Base-by-base conservation (phyloP, 1,140 invertebrate genomes). In the Trachymyrmex septentrionalis region DNA sequence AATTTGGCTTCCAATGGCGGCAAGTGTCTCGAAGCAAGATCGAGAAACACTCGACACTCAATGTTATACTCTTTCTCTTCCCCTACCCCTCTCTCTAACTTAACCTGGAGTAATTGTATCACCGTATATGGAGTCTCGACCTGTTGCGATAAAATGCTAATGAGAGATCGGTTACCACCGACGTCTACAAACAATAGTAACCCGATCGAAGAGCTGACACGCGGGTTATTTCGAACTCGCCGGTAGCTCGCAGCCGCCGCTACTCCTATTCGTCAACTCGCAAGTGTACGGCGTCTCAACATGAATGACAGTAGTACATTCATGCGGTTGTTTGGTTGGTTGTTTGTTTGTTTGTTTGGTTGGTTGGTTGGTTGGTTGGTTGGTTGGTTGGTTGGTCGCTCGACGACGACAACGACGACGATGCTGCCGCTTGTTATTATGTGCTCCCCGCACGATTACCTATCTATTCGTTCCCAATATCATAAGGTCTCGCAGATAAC, bases 401-500 rank as follows among this genome's bases (percentile, higher is more conserved):
- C 6, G 7, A 38, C 34, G 34, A 78, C 44, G 6, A 77, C 44
- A 72, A 85, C 69, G 69, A 71, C 81, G 66, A 5, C 21, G 67
- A n/a, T 55, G 71, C 59, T 61, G 24, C 21, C 53, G 61, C 53
- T 80, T 30, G 66, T 89, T 85, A 78, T 86, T 34, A 34, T 34
- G 30, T 34, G 30, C 30, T 34, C 72, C 67, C 63, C 87, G 89
- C 61, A 81, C 84, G 91, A 92, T 92, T 92, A 93, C 88, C 91
- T 92, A 92, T 92, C 92, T 88, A 80, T 76, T 72, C 82, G 59
- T 91, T 90, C 76, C 76, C 86, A 92, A 92, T 44, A 44, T 93
- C 92, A 91, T 91, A 89, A 92, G 92, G 92, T 92, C 91, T 92
- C 67, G n/a, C 75, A 93, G 92, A 93, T 93, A 93, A 93, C 92